Base-by-base conservation (phyloP, 2,797 vertebrate genomes). In the Gymnothorax javanicus region DNA sequence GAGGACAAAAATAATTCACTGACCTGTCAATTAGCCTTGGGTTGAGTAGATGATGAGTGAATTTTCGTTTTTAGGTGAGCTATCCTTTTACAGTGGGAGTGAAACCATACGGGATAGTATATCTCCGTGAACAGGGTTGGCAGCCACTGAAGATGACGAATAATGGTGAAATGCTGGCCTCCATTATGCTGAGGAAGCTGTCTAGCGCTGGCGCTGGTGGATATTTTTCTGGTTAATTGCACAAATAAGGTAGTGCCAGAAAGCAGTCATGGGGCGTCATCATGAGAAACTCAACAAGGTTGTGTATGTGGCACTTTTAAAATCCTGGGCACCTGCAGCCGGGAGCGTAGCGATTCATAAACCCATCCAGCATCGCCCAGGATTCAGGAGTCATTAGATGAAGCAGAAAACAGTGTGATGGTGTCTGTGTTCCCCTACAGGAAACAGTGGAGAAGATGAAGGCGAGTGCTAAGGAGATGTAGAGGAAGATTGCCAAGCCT, bases 401-500 rank as follows among this genome's bases (percentile, higher is more conserved):
- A 83, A 60, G 58, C 4, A 4, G 52, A 20, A 77, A 0, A 7
- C 2, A 17, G 7, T 12, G 67, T 1, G n/a, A 11, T 73, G 25
- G 23, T 69, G 64, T 25, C 71, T n/a, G 54, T 12, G 84, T 3
- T 86, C 73, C 27, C 58, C 84, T 52, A 75, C 91, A 99, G 98
- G 98, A 99, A 90, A 99, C 98, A 0, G 95, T 96, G 6, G 97
- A 98, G 94, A 98, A 98, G 95, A 96, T 96, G 96, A 97, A 95
- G 93, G 86, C 92, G 91, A 98, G 94, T 95, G 97, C 96, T 94
- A 99, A 99, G 94, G 97, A 99, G 91, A 97, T 95, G 93, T 98
- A 94, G 97, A 93, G 79, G 62, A 87, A 90, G 85, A 93, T 15
- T 7, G 86, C 86, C 89, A 88, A 85, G 23, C 43, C 60, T 0